Base-by-base conservation (phyloP, 2,797 vertebrate genomes). In the Muscicapa comitata region DNA sequence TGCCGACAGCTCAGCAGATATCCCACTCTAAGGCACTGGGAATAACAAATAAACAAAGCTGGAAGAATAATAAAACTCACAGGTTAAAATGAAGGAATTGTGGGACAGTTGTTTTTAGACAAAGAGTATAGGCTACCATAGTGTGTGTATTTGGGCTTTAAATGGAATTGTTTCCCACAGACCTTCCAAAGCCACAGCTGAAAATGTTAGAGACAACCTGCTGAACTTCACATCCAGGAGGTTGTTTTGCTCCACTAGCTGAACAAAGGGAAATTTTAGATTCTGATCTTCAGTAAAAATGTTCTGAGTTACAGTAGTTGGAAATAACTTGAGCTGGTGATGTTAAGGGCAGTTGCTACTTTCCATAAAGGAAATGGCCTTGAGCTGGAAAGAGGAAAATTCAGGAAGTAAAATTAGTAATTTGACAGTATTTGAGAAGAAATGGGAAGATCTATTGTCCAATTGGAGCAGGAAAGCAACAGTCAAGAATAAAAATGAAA, bases 281-380 rank as follows among this genome's bases (percentile, higher is more conserved):
- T 94, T 78, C n/a, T 51, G 57, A 61, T 54, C 76, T 54, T 74
- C 33, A 21, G 28, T 40, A 80, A 80, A 78, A 88, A 43, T n/a
- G 21, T 66, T 86, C 79, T 86, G 66, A 86, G 47, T 81, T 68
- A 78, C 65, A 80, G 43, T 2, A 35, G 31, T 2, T 76, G 45
- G 63, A 88, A 90, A 86, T 76, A 94, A 81, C 51, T 86, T 10
- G 40, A 93, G 80, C 74, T 92, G 66, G 25, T 81, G 55, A 65
- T 72, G 73, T 59, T 92, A 84, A 88, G 55, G 80, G 31, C 37
- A 90, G 58, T 48, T 76, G 43, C 67, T 73, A 8, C 17, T 61
- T 95, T 84, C 62, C 45, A 26, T 59, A 88, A 93, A 57, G 67
- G 78, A 95, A 96, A 93, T 38, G 80, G 88, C 38, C 55, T 51